phyloP scores from a whole-genome alignment of 2,113 vertebrate species.

The Bos javanicus region DNA sequence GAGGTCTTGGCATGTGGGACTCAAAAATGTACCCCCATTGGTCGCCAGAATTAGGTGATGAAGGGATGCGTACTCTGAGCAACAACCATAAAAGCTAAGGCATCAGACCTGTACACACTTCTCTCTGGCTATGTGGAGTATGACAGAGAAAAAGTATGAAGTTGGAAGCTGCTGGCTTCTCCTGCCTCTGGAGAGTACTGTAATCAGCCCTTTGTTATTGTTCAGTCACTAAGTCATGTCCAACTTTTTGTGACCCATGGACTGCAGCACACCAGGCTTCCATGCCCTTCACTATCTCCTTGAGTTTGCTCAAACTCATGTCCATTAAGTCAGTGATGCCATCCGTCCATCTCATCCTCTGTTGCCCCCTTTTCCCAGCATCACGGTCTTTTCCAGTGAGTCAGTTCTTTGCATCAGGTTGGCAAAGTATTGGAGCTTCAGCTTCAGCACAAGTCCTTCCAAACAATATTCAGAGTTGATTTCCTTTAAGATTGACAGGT shows the following conservation, averaged over 20 bases:
- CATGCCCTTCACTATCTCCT: neutral
- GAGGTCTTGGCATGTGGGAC: neutral
- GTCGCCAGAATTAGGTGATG: neutral
- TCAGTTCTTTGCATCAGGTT: neutral
- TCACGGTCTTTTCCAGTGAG: neutral
- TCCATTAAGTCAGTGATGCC: neutral
- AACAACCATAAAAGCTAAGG: neutral
- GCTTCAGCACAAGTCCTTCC: neutral
- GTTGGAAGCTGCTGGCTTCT: neutral
- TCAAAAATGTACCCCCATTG: neutral
- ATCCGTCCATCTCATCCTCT: neutral
- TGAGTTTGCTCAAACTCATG: neutral
- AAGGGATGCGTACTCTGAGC: neutral
- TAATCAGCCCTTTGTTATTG: neutral
- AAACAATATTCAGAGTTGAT: neutral
- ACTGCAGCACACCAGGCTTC: neutral
- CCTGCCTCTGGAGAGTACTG: neutral
- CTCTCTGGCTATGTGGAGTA: neutral
- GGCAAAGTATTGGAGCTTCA: neutral
- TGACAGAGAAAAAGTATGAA: neutral
- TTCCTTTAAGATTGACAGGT: neutral
- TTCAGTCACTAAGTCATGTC: neutral
- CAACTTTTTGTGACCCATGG: neutral
- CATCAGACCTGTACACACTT: neutral
- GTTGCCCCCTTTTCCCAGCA: neutral